Percentiles rank a stretch among this genome's conserved stretches.
Conservation (phyloP, 2,113 vertebrate species). For the Oncorhynchus masou region DNA sequence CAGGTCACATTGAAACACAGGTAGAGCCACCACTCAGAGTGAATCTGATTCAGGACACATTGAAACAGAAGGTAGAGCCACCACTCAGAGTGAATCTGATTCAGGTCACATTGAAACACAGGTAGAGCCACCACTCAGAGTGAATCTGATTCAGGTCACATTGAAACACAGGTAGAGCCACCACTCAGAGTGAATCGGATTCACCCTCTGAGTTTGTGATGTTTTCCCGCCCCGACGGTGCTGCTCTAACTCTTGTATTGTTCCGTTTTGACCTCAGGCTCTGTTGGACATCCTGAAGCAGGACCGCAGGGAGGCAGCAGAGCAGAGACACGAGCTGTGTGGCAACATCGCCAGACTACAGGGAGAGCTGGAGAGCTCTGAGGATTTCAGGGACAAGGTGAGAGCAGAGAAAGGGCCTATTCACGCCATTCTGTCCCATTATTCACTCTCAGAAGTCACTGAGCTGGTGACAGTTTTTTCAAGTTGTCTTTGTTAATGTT, state of each 20-base stretch:
- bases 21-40: background rate
- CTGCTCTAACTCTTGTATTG: background rate
- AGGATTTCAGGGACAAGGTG: slow-evolving; percentile 85
- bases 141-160: background rate
- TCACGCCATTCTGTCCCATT: too few relatives aligned
- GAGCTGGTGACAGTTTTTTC: too few relatives aligned
- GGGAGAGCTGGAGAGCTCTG: slow-evolving; percentile 82
- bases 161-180: slow-evolving; percentile 30
- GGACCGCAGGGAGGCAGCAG: slow-evolving; percentile 87
- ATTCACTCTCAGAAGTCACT: background rate
- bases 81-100: slow-evolving; percentile 5
- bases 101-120: slow-evolving; percentile 26
- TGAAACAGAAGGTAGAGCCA: slow-evolving; percentile 29
- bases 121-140: background rate
- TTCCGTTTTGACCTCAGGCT: slow-evolving; percentile 61
- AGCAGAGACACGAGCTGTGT: slow-evolving; percentile 88
- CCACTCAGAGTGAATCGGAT: background rate
- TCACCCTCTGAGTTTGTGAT: background rate
- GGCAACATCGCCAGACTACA: slow-evolving; percentile 80
- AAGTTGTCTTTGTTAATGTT: too few relatives aligned
- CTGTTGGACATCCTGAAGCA: slow-evolving; percentile 92
- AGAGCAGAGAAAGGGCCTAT: background rate
- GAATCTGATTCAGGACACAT: background rate
- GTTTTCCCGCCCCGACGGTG: background rate
- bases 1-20: slow-evolving; percentile 29